Conservation (phyloP, 2,888 invertebrate genomes). For the Tipula unca region DNA sequence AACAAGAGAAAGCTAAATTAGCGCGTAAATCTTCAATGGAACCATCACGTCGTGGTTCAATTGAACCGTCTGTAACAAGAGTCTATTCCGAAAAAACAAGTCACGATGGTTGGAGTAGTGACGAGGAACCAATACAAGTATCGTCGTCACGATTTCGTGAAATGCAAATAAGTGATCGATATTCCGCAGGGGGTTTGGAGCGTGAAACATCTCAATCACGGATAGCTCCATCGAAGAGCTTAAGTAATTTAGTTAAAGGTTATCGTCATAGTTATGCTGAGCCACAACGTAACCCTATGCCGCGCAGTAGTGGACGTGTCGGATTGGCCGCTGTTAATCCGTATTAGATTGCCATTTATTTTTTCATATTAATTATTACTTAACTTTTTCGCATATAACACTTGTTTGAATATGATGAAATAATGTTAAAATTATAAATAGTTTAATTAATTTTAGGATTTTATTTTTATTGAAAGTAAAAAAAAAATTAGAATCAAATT, state of each 20-base stretch:
- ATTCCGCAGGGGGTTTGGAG: conserved; percentile 17
- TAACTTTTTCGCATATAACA: neutral
- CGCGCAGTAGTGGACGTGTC: conserved; percentile 35
- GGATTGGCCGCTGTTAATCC: conserved; percentile 42
- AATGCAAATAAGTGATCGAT: conserved; percentile 27
- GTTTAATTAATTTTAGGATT: neutral
- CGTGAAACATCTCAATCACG: neutral
- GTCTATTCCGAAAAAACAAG: conserved; percentile 27
- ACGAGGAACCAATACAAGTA: conserved; percentile 24
- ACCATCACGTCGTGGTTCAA: conserved; percentile 26
- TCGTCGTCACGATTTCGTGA: conserved; percentile 27
- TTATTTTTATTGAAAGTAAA: neutral
- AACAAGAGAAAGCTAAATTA: neutral
- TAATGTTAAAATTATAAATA: neutral
- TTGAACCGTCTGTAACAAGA: conserved; percentile 29
- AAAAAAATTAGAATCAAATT: neutral
- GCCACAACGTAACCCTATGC: conserved; percentile 22
- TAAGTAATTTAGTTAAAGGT: conserved; percentile 38
- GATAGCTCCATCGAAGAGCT: conserved; percentile 30
- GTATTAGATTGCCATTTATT: conserved; percentile 29
- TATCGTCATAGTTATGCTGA: conserved; percentile 43
- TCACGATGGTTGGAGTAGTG: conserved; percentile 30
- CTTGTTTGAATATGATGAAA: neutral
- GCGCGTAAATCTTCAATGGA: conserved; percentile 30
- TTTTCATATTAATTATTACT: neutral